A percentile compares a stretch with the other conserved stretches of the same genome.
Conservation (phyloP, 2,113 vertebrate genomes). For the Chamaea fasciata region DNA sequence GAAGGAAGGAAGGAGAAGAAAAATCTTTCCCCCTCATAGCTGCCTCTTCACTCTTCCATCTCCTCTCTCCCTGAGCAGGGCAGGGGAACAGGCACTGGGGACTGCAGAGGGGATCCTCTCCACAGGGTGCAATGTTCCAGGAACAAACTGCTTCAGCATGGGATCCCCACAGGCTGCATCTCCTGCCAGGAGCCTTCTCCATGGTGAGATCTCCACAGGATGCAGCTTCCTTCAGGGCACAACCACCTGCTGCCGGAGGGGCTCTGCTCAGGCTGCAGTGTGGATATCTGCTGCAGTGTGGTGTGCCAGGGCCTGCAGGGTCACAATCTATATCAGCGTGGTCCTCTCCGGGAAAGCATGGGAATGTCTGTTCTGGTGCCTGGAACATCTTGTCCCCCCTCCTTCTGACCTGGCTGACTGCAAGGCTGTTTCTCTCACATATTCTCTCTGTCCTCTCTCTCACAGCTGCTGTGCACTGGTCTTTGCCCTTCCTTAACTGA, state of each 20-base stretch:
- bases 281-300: neutral
- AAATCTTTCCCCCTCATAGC: neutral
- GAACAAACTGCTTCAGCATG: neutral
- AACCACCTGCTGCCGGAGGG: neutral
- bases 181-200: neutral
- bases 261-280: neutral
- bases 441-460: neutral
- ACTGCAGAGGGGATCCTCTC: neutral
- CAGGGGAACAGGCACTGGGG: neutral
- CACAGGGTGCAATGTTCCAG: neutral
- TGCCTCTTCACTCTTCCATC: neutral
- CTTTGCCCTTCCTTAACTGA: neutral
- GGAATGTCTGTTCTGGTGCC: neutral
- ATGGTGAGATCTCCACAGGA: neutral
- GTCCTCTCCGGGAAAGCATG: neutral
- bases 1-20: neutral
- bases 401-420: neutral
- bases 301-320: neutral
- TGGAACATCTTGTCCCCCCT: neutral
- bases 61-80: fast-evolving
- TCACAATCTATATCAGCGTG: neutral
- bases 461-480: neutral
- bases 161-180: neutral
- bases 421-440: neutral
- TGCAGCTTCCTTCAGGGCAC: neutral